Evolutionary conservation across 2,113 vertebrate genomes (phyloP), one percentile per base, ranked within the genome.

Genomic region (Centrocercus urophasianus): DNA sequence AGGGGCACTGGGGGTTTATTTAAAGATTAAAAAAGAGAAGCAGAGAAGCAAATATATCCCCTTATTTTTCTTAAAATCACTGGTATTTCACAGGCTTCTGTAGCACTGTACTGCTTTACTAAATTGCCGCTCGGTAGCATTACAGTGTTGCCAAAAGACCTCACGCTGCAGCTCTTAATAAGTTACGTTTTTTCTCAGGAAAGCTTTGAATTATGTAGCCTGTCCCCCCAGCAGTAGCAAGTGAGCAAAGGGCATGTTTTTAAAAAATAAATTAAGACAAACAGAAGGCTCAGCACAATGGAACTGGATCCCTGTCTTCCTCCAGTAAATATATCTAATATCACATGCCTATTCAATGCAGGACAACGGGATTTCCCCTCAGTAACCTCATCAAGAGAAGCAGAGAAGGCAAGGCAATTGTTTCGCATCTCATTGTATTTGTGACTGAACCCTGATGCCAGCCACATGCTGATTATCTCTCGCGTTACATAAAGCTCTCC

Each of bases 401-500:
- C 50, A 15, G 54, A 75, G 66, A 47, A 81, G 48, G 52, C 36
- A 86, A 95, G 75, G 69, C 22, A 85, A 87, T 80, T 89, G 77
- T 86, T 89, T 36, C n/a, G 43, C 69, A 71, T 80, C 47, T 74
- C 79, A 60, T 8, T 86, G 88, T 79, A 45, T 5, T 69, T 5
- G 56, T 66, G 70, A 86, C 61, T 22, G 48, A 83, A 74, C 47
- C 1, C 0, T 34, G 92, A 93, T 92, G 86, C 91, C 95, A 93
- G 73, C 85, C 93, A 77, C 88, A 94, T 83, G 93, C 83, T 81
- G 94, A 94, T 96, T 93, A 91, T 95, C 79, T 94, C 85, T 93
- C 19, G 7, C n/a, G 80, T 95, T 93, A 94, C 93, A 93, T 93
- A 94, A 96, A 96, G 83, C 77, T 90, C 72, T 95, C 95, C 93